Percentiles rank a stretch among this genome's conserved stretches.
phyloP scores from a whole-genome alignment of 2,113 vertebrate species.

The Periophthalmodon schlosseri region DNA sequence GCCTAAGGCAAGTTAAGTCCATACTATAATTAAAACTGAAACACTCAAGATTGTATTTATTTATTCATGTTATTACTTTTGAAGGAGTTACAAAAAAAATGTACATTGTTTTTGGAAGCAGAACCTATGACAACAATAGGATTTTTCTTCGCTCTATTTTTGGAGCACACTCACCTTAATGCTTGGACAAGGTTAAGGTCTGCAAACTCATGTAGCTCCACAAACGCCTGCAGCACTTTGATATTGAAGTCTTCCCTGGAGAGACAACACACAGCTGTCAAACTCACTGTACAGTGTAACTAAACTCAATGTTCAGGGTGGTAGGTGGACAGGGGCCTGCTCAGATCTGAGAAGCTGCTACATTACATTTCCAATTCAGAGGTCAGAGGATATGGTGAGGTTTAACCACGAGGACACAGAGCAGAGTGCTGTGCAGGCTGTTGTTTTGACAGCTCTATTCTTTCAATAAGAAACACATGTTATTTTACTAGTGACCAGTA shows the following conservation, averaged over 20 bases:
- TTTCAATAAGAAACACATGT: slow-evolving; percentile 69
- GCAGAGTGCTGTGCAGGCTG: slow-evolving; percentile 23
- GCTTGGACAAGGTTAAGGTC: slow-evolving; percentile 99
- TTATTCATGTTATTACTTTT: neutral
- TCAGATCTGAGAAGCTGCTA: neutral
- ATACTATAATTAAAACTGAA: slow-evolving; percentile 3
- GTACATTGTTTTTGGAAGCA: neutral
- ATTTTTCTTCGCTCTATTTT: neutral
- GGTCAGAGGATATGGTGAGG: slow-evolving; percentile 23
- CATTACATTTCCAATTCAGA: neutral
- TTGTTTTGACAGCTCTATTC: slow-evolving; percentile 65
- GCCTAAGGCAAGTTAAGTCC: neutral
- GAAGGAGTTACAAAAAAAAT: neutral
- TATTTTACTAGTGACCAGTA: slow-evolving; percentile 41
- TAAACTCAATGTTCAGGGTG: slow-evolving; percentile 6
- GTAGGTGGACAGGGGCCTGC: neutral
- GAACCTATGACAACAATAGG: neutral
- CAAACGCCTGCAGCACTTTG: slow-evolving; percentile 96
- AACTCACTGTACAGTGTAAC: slow-evolving; percentile 6
- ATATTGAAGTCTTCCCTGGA: slow-evolving; percentile 96
- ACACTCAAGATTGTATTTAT: neutral
- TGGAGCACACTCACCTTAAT: slow-evolving; percentile 82
- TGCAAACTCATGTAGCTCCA: slow-evolving; percentile 98
- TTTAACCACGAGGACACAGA: slow-evolving; percentile 20
- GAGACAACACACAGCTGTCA: slow-evolving; percentile 24